Evolutionary conservation across 1,140 invertebrate genomes (phyloP).

Genomic region (Coptotermes formosanus): DNA sequence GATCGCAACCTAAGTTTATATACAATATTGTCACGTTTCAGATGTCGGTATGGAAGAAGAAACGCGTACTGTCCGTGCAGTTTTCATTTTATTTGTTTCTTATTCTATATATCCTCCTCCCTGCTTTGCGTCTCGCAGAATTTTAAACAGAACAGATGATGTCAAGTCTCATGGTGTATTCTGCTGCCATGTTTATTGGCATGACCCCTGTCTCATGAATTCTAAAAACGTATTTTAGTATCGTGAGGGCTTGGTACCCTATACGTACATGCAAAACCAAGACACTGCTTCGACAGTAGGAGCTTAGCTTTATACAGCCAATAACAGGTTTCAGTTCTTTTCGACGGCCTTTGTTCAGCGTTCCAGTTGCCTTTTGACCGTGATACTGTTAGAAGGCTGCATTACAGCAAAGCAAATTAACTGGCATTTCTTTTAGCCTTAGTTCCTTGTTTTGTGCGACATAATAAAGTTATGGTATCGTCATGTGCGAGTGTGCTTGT

Average conservation of each 20-base stretch:
- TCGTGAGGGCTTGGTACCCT: neutral
- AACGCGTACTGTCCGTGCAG: neutral
- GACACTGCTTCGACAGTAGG: neutral
- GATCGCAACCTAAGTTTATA: neutral
- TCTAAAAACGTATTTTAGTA: constrained; percentile 13
- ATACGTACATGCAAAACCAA: neutral
- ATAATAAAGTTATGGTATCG: too few relatives aligned
- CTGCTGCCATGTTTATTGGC: constrained; percentile 22
- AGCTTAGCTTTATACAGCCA: neutral
- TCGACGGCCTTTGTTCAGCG: neutral
- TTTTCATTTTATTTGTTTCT: constrained; percentile 27
- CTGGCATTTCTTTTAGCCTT: too few relatives aligned
- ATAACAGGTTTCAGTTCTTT: neutral
- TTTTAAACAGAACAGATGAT: constrained; percentile 21
- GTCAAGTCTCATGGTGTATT: constrained; percentile 5
- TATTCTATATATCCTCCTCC: neutral
- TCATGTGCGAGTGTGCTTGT: too few relatives aligned
- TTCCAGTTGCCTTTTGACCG: too few relatives aligned
- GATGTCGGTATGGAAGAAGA: neutral
- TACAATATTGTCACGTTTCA: neutral
- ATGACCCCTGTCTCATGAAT: constrained; percentile 22
- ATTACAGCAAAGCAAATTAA: too few relatives aligned
- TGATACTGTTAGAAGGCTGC: too few relatives aligned
- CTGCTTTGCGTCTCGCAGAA: neutral
- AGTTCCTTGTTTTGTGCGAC: too few relatives aligned